Conservation (phyloP, 2,888 invertebrate genomes). For the Muschampia plurimacula region DNA sequence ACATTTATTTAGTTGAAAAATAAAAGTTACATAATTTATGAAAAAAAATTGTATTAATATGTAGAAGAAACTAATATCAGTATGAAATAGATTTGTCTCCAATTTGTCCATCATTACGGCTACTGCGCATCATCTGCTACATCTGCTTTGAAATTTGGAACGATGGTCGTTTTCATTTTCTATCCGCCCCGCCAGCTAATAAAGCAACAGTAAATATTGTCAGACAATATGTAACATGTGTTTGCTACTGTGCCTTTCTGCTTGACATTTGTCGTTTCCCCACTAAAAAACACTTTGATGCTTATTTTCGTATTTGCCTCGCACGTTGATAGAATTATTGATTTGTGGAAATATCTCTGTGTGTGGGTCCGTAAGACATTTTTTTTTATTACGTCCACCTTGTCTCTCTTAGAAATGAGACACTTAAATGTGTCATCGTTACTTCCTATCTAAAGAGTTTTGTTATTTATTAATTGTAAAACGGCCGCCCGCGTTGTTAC, state of each 20-base stretch:
- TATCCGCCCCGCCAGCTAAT: slow-evolving; percentile 71
- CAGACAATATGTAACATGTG: slow-evolving; percentile 83
- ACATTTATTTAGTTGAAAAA: too few relatives aligned
- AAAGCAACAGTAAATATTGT: slow-evolving; percentile 82
- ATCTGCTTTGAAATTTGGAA: slow-evolving; percentile 68
- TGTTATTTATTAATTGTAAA: slow-evolving; percentile 65
- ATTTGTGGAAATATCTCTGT: slow-evolving; percentile 79
- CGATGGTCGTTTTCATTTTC: slow-evolving; percentile 70
- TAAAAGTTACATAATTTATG: too few relatives aligned
- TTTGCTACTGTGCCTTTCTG: slow-evolving; percentile 75
- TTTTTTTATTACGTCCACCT: slow-evolving; percentile 64
- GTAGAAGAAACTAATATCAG: not conserved
- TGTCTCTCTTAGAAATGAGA: slow-evolving; percentile 74
- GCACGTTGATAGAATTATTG: slow-evolving; percentile 81
- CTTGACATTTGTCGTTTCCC: slow-evolving; percentile 79
- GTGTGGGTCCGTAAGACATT: slow-evolving; percentile 69
- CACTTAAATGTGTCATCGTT: slow-evolving; percentile 81
- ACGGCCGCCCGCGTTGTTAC: slow-evolving; percentile 51
- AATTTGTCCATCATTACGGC: slow-evolving; percentile 59
- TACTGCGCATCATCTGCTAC: slow-evolving; percentile 53
- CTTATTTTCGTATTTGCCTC: slow-evolving; percentile 82
- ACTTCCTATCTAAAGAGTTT: slow-evolving; percentile 76
- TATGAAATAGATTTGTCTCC: slow-evolving; percentile 53
- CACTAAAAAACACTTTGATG: slow-evolving; percentile 83
- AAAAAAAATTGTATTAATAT: not conserved